Conservation (phyloP, 2,113 vertebrate genomes). For the Nestor notabilis region DNA sequence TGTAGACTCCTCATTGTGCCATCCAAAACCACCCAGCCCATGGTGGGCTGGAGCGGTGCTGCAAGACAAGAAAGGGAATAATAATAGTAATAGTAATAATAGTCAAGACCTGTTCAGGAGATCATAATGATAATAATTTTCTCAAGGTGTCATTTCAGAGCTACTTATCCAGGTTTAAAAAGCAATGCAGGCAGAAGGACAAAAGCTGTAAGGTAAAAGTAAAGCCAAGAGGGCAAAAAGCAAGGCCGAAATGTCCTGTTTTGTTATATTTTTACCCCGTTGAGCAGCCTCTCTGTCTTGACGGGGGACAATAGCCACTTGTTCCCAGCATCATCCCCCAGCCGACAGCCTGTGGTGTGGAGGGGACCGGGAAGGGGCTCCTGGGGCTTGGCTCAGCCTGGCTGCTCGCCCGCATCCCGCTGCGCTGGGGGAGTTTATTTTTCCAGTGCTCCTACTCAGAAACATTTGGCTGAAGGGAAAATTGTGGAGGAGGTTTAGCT, state of each 20-base stretch:
- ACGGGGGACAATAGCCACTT: conserved; percentile 26
- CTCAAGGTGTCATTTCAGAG: neutral
- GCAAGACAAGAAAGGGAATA: neutral
- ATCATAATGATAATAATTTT: neutral
- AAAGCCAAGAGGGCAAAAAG: neutral
- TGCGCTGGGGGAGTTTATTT: conserved; percentile 55
- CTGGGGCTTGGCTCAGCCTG: neutral
- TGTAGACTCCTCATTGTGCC: neutral
- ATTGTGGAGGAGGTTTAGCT: conserved; percentile 58
- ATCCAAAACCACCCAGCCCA: neutral
- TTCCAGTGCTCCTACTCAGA: conserved; percentile 67
- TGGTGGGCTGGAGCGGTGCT: neutral
- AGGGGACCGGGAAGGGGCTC: neutral
- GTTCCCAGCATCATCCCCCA: neutral
- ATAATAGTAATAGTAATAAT: neutral
- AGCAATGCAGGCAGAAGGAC: neutral
- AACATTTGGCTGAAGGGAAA: conserved; percentile 55
- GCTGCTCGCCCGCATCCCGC: neutral
- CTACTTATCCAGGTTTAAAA: neutral
- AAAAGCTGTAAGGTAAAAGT: neutral
- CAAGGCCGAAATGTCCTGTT: neutral
- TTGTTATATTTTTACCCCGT: conserved; percentile 19
- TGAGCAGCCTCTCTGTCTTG: neutral
- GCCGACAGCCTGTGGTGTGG: neutral
- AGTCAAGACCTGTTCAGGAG: neutral